A percentile compares a stretch with the other conserved stretches of the same genome.
These are phyloP conservation scores for Calidris pugnax DNA, from an alignment of 2,113 vertebrate genomes.

Conservation along the genomic window DNA sequence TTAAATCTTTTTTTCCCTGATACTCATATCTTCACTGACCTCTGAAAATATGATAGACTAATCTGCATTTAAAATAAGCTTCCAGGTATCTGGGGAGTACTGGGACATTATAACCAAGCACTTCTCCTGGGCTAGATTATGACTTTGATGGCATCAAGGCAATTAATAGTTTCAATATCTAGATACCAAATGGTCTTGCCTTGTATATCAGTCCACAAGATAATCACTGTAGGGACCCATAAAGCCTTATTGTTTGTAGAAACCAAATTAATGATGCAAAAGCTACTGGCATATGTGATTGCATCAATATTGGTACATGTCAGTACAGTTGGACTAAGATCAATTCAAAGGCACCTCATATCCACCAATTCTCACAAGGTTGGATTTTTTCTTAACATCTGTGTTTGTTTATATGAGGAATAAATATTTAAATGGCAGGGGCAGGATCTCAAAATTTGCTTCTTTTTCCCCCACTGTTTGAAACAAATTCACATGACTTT, in stretches of 20 bases:
- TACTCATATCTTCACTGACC: not conserved
- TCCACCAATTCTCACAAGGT: not conserved
- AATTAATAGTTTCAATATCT: conserved; percentile 63
- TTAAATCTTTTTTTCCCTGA: not conserved
- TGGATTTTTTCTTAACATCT: not conserved
- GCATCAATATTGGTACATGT: not conserved
- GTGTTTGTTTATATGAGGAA: not conserved
- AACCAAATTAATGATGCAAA: conserved; percentile 38
- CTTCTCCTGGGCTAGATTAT: conserved; percentile 14
- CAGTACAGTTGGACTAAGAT: not conserved
- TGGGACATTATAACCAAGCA: not conserved
- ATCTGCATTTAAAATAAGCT: conserved; percentile 24
- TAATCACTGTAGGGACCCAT: conserved; percentile 23
- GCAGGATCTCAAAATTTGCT: not conserved
- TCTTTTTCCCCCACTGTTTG: fast-evolving
- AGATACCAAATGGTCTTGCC: not conserved
- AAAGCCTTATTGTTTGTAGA: conserved; percentile 20
- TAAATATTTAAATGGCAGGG: not conserved
- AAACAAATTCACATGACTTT: not conserved
- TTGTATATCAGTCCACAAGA: not conserved
- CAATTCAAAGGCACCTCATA: not conserved
- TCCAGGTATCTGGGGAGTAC: not conserved
- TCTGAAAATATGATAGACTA: not conserved
- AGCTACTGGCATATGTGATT: not conserved
- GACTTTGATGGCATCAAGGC: conserved; percentile 9